phyloP scores from a whole-genome alignment of 2,797 vertebrate genomes.

The Periophthalmus magnuspinnatus region DNA sequence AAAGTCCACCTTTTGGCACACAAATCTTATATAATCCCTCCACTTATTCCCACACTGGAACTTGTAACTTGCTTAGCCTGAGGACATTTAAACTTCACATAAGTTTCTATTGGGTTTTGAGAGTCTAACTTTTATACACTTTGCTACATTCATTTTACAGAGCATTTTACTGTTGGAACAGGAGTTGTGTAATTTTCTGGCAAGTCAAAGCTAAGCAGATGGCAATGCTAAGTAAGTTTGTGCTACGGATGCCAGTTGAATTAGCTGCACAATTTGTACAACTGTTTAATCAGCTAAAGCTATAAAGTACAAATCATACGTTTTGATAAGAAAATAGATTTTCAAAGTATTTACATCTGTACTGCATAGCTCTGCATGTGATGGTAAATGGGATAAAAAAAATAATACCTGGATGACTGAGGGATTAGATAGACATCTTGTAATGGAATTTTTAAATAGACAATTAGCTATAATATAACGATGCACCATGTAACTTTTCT shows the following conservation, averaged over 20 bases:
- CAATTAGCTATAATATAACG: too few species aligned
- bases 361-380: neutral
- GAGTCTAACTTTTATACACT: constrained; percentile 1
- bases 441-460: too few species aligned
- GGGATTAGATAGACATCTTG: too few species aligned
- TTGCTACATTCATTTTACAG: neutral
- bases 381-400: too few species aligned
- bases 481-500: too few species aligned
- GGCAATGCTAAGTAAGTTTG: neutral
- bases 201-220: neutral
- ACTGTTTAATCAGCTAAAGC: neutral
- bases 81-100: constrained; percentile 3
- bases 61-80: constrained; percentile 6
- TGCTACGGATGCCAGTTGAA: neutral
- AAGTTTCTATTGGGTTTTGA: neutral
- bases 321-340: neutral
- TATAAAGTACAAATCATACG: neutral
- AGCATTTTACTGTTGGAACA: neutral
- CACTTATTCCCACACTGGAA: neutral
- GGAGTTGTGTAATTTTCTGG: constrained; percentile 3
- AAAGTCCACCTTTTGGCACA: too few species aligned
- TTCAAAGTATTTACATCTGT: neutral
- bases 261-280: neutral
- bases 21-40: too few species aligned
- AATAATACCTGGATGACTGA: too few species aligned